phyloP scores from a whole-genome alignment of 2,113 vertebrate genomes.

The Tichodroma muraria region DNA sequence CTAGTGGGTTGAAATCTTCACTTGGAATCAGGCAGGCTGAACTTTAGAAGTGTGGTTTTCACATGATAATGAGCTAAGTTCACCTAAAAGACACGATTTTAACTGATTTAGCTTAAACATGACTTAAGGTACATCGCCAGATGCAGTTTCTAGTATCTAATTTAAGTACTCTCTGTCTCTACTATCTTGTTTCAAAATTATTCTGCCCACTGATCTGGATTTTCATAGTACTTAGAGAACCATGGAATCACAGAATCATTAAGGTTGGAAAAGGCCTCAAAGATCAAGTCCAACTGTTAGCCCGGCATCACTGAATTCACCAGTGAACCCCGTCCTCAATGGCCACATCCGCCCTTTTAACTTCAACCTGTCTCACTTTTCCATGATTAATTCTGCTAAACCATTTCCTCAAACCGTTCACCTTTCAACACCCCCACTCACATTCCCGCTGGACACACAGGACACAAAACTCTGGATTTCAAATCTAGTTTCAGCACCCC shows the following conservation, averaged over 20 bases:
- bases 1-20: neutral
- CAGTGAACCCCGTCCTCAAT: neutral
- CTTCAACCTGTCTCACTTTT: neutral
- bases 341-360: neutral
- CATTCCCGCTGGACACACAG: fast-evolving
- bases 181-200: neutral
- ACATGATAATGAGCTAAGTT: neutral
- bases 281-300: neutral
- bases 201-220: neutral
- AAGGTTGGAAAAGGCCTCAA: neutral
- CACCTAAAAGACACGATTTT: neutral
- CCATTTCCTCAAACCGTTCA: neutral
- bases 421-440: fast-evolving
- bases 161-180: neutral
- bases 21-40: neutral
- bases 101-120: neutral
- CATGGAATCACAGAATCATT: neutral
- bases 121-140: neutral
- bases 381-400: neutral
- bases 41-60: neutral
- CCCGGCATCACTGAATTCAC: neutral
- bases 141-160: neutral
- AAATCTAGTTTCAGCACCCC: fast-evolving
- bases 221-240: neutral
- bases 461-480: fast-evolving